phyloP scores from a whole-genome alignment of 1,140 invertebrate species.

The Trachymyrmex cornetzi region DNA sequence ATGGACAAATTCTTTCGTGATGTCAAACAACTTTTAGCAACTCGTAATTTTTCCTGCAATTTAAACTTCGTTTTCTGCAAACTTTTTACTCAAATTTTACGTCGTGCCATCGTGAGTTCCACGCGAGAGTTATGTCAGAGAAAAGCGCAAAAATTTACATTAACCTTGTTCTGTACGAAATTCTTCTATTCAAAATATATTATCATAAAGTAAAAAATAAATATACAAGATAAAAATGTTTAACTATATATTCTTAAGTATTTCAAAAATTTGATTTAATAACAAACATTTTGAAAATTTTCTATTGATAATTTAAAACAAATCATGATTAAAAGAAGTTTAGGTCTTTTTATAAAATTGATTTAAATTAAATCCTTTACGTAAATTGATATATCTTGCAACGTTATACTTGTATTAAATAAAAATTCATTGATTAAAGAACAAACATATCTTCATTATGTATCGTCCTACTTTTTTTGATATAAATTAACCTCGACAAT shows the following conservation, averaged over 20 bases:
- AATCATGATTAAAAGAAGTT: background rate
- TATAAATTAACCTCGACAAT: conserved; percentile 61
- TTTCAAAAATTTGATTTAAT: background rate
- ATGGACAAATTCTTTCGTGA: conserved; percentile 38
- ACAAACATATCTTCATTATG: conserved; percentile 17
- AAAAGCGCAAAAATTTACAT: conserved; percentile 32
- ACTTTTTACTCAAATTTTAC: conserved; percentile 58
- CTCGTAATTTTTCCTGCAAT: conserved; percentile 52
- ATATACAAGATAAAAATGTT: background rate
- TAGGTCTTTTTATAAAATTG: background rate
- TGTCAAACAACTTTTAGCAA: conserved; percentile 44
- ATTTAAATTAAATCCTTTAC: background rate
- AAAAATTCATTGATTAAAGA: conserved; percentile 29
- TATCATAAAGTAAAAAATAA: conserved; percentile 14
- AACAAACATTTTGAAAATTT: background rate
- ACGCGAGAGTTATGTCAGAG: conserved; percentile 37
- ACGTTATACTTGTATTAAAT: background rate
- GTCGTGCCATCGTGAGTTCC: conserved; percentile 20
- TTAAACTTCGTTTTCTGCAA: conserved; percentile 48
- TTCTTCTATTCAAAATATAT: conserved; percentile 26
- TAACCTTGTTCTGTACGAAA: conserved; percentile 29
- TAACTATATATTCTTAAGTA: background rate
- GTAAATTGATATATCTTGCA: background rate
- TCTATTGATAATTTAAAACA: background rate
- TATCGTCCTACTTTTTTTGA: conserved; percentile 38